Evolutionary conservation across 2,797 vertebrate genomes (phyloP), one percentile per base, ranked within the genome.

Genomic region (Capromys pilorides): DNA sequence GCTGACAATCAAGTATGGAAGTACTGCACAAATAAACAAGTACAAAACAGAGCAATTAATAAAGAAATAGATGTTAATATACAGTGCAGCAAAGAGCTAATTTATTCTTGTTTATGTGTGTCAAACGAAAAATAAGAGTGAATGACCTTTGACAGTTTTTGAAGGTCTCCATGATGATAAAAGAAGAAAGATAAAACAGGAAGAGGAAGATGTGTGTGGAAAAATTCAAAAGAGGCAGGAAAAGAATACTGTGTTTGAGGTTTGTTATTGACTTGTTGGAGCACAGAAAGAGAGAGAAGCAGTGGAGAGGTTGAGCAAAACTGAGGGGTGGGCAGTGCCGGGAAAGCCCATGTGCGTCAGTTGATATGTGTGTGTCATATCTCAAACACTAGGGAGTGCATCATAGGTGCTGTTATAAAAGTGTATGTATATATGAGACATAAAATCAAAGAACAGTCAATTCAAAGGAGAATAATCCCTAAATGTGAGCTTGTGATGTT

Each of bases 91-190:
- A 88, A 75, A 51, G 14, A 45, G 59, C 9, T 33, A 41, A 77
- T 92, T 83, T 87, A 41, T 12, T 92, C 39, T 77, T 67, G 57
- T 75, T 94, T 81, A 31, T 95, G 4, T 66, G 26, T 45, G 79
- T 90, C 41, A 57, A 86, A 83, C 24, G 54, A 36, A 84, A 64
- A 51, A 61, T 54, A 45, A 66, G 28, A 82, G 33, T 69, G 69
- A 92, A 45, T 83, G 41, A 45, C 4, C 4, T 86, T 78, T 49
- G 41, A 80, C 11, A 86, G 22, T 6, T 6, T 88, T 88, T 75
- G n/a, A 86, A 54, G 51, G 0, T 41, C 45, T 71, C 11, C 3
- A 26, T 45, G 8, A 88, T 26, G 64, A 78, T 6, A 91, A 66
- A 13, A 24, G 6, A 77, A 71, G 31, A 84, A 22, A 75, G 21